Base-by-base conservation (phyloP, 2,113 vertebrate genomes). In the Gopherus flavomarginatus region DNA sequence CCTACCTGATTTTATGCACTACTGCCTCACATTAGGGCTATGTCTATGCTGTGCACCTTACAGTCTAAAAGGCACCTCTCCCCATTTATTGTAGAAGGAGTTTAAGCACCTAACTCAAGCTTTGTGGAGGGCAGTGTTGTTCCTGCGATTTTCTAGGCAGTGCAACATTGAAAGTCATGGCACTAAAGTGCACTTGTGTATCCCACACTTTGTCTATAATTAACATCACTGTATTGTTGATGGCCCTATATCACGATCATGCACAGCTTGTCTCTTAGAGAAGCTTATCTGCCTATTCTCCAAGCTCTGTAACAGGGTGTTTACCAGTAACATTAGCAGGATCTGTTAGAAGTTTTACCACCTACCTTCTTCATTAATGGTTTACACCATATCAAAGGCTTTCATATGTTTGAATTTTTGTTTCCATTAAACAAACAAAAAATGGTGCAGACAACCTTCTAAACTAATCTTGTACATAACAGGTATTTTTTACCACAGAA, bases 401-500 rank as follows among this genome's bases (percentile, higher is more conserved):
- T 50, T 50, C 50, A 14, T 13, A 50, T 50, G 50, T 16, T 50
- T 17, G 0, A 6, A 35, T 47, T 78, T 21, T 19, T 2, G 56
- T 22, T 50, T 50, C 16, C 2, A 44, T 1, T 6, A 31, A 59
- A 1, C 24, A 0, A 38, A 11, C 50, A 0, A 5, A 4, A 50
- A 50, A 16, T 0, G 3, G 0, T 19, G 9, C 0, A 5, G 13
- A 5, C 2, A 1, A 0, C 8, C 16, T 6, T 3, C 14, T 21
- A 2, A 62, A 62, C 59, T 31, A 16, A 8, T n/a, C 35, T n/a
- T 69, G 65, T 69, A n/a, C 35, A n/a, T n/a, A 69, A 35, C 59
- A 62, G 26, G 65, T n/a, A 19, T 69, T n/a, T 35, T 65, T 50
- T 50, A 50, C 62, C 26, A 65, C 62, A 69, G 65, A 69, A 69